Conservation (phyloP, 2,113 vertebrate species). For the Heterotis niloticus region DNA sequence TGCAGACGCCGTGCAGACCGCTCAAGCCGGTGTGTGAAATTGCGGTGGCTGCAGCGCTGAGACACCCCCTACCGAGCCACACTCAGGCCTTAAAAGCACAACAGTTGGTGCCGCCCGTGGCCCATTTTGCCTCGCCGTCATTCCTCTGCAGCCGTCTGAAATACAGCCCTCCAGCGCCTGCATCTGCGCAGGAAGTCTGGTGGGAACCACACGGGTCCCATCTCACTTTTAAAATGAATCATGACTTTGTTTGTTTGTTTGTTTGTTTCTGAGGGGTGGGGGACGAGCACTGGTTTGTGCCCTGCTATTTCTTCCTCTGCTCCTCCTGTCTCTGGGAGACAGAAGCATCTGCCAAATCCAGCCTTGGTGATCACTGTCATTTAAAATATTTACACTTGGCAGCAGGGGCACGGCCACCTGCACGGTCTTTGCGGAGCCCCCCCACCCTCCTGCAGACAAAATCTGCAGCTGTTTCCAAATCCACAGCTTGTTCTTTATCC, state of each 20-base stretch:
- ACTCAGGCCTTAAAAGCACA: slow-evolving; percentile 10
- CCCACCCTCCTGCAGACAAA: slow-evolving; percentile 45
- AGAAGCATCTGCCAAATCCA: slow-evolving; percentile 13
- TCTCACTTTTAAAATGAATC: slow-evolving; percentile 10
- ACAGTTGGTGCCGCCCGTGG: slow-evolving; percentile 10
- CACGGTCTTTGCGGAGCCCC: slow-evolving; percentile 22
- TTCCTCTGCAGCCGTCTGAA: slow-evolving; percentile 3
- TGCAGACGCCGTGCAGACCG: not conserved
- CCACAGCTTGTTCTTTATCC: not conserved
- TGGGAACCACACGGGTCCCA: not conserved
- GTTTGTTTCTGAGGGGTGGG: not conserved
- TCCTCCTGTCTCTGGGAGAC: not conserved
- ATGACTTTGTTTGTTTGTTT: slow-evolving; percentile 3
- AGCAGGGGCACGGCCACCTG: slow-evolving; percentile 38
- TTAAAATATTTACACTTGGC: slow-evolving; percentile 58
- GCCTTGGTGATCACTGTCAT: slow-evolving; percentile 48
- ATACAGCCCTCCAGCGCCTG: not conserved
- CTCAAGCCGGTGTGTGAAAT: slow-evolving; percentile 25
- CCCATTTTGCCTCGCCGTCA: not conserved
- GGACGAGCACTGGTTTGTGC: not conserved
- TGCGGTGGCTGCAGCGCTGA: slow-evolving; percentile 14
- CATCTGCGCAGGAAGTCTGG: not conserved
- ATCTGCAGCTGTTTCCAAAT: slow-evolving; percentile 70
- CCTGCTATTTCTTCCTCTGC: slow-evolving; percentile 1
- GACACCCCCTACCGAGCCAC: slow-evolving; percentile 2